phyloP scores from a whole-genome alignment of 2,797 vertebrate genomes.

The Acomys russatus region DNA sequence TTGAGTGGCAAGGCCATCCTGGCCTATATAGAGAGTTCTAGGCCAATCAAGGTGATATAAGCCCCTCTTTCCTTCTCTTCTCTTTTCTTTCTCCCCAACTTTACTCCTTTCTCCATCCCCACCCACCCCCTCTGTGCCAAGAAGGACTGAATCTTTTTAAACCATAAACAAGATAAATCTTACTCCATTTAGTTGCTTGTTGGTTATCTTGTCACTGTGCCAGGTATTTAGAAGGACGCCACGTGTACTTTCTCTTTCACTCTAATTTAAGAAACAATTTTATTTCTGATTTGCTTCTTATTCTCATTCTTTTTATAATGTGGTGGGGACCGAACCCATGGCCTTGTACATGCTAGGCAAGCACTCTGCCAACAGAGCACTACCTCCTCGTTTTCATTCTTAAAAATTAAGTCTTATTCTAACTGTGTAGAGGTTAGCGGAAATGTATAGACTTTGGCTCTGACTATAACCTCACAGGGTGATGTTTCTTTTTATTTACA shows the following conservation, averaged over 20 bases:
- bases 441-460: neutral
- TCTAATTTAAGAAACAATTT: neutral
- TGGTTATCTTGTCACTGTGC: neutral
- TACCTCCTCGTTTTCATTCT: neutral
- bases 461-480: neutral
- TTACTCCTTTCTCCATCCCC: neutral
- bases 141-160: neutral
- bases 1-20: neutral
- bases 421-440: neutral
- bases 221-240: neutral
- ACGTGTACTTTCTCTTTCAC: neutral
- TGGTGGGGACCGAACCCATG: neutral
- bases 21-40: neutral
- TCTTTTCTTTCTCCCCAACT: neutral
- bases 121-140: neutral
- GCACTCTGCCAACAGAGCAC: neutral
- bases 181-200: neutral
- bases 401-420: neutral
- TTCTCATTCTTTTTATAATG: neutral
- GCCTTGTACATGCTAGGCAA: neutral
- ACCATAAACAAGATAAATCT: neutral
- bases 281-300: neutral
- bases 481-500: neutral
- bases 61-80: no score
- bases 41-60: neutral